These are phyloP conservation scores for Microdon myrmicae DNA, from an alignment of 2,888 invertebrate genomes.

Conservation along the genomic window DNA sequence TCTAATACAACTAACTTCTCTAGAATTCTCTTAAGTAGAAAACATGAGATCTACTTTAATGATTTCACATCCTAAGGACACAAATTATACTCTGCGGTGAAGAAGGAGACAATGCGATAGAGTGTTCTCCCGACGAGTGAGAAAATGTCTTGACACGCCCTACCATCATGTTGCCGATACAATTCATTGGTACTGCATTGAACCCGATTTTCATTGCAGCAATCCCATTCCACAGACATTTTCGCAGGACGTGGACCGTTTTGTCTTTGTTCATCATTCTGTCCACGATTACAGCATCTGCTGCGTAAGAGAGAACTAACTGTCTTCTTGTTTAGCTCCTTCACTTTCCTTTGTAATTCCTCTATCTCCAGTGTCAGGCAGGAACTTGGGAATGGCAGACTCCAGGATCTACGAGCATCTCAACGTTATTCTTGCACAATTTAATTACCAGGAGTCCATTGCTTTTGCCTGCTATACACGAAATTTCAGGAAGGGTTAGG, in stretches of 20 bases:
- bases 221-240: constrained; percentile 10
- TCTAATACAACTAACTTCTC: not conserved
- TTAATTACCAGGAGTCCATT: constrained; percentile 50
- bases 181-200: constrained; percentile 45
- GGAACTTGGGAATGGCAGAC: not conserved
- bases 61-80: no score
- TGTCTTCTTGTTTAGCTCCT: constrained; percentile 15
- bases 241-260: constrained; percentile 13
- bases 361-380: constrained; percentile 18
- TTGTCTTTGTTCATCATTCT: constrained; percentile 6
- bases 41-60: constrained; percentile 8
- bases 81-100: no score
- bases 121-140: no score
- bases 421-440: constrained; percentile 42
- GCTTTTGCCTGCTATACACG: constrained; percentile 35
- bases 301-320: constrained; percentile 2
- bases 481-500: constrained; percentile 36
- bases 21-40: constrained; percentile 36
- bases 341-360: constrained; percentile 35
- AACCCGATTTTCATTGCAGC: constrained; percentile 34
- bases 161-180: constrained; percentile 1
- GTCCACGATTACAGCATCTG: constrained; percentile 12
- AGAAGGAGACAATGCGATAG: no score
- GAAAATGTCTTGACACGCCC: constrained; percentile 23
- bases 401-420: not conserved